Conservation (phyloP, 92 coral and sea anemone genomes). For the Zoanthus gigantus region DNA sequence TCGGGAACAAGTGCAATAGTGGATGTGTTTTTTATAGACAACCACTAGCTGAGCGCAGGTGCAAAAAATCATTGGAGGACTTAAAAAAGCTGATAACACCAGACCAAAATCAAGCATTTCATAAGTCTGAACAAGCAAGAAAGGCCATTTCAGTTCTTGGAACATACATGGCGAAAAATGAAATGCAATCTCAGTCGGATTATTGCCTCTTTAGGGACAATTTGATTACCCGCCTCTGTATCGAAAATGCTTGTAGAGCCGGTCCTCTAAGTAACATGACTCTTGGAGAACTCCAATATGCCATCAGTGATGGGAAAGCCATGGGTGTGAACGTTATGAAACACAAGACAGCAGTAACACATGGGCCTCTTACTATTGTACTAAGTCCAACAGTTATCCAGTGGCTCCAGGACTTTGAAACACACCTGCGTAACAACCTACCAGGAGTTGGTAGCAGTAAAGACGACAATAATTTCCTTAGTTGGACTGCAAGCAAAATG, state of each 20-base stretch:
- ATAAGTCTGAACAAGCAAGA: constrained; percentile 47
- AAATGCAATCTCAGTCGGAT: no score
- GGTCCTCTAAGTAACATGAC: constrained; percentile 36
- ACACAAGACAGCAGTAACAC: constrained; percentile 33
- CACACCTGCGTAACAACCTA: constrained; percentile 35
- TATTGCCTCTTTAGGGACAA: no score
- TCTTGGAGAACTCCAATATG: constrained; percentile 23
- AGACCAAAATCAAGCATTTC: constrained; percentile 45
- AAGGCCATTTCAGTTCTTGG: constrained; percentile 14
- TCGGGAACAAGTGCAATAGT: constrained; percentile 50
- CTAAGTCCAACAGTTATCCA: constrained; percentile 28
- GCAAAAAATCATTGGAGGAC: no score
- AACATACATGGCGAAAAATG: no score
- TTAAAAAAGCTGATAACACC: no score
- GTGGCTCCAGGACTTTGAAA: constrained; percentile 44
- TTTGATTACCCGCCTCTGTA: no score
- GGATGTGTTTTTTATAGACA: background rate
- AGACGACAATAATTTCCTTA: constrained; percentile 49
- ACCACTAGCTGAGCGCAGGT: no score
- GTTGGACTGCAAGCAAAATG: constrained; percentile 52
- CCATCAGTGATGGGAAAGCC: constrained; percentile 2
- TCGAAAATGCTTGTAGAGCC: no score
- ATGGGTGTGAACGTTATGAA: constrained; percentile 30
- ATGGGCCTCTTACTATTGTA: constrained; percentile 40
- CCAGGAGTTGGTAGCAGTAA: constrained; percentile 38